A percentile compares a stretch with the other conserved stretches of the same genome.
These are phyloP conservation scores for Xiphias gladius DNA, from an alignment of 2,113 vertebrate species.

Conservation along the genomic window DNA sequence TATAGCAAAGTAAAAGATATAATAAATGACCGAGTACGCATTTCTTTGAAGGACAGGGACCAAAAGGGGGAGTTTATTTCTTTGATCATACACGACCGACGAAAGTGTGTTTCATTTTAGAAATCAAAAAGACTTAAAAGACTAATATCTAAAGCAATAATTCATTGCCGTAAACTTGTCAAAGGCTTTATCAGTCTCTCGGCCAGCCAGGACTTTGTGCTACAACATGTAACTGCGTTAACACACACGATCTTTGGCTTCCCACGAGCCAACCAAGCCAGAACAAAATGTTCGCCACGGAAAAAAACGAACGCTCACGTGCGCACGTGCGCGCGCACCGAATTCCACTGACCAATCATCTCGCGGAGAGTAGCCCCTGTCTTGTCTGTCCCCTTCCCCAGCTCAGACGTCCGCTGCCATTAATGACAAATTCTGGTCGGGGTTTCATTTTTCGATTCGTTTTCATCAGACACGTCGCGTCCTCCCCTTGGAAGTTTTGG, in stretches of 20 bases:
- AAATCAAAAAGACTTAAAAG: background rate
- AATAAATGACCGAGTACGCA: background rate
- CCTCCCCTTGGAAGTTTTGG: conserved; percentile 6
- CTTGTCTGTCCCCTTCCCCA: background rate
- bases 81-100: background rate
- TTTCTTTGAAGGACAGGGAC: background rate
- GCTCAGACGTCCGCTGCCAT: background rate
- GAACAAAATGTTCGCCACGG: conserved; percentile 77
- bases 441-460: background rate
- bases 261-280: background rate
- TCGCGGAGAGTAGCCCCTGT: background rate
- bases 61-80: background rate
- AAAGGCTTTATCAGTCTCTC: background rate
- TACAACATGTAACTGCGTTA: background rate
- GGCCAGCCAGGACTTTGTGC: background rate
- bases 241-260: conserved; percentile 28
- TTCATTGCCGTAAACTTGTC: background rate
- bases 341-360: conserved; percentile 70
- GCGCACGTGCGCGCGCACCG: conserved; percentile 64
- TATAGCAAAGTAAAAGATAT: background rate
- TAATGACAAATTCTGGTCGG: background rate
- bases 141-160: background rate
- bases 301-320: conserved; percentile 61
- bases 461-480: background rate
- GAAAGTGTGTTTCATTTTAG: background rate